These are phyloP conservation scores for Caenorhabditis imperialis DNA, from an alignment of 2,888 invertebrate genomes.

Conservation along the genomic window DNA sequence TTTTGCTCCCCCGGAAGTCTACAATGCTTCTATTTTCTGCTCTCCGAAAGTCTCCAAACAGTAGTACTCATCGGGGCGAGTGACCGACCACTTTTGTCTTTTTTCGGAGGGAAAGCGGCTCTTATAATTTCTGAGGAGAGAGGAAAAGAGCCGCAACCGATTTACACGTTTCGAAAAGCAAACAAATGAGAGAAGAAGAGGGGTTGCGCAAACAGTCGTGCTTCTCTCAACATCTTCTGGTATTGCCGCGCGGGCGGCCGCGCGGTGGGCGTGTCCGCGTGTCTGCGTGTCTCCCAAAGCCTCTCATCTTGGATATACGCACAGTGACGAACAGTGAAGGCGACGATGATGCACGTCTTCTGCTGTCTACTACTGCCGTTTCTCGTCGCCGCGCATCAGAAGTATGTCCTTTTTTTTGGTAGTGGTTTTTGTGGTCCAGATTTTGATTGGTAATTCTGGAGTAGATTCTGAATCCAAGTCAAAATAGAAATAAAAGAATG, in stretches of 20 bases:
- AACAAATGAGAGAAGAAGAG: constrained; percentile 11
- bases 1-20: no score
- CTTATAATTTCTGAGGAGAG: no score
- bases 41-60: no score
- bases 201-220: constrained; percentile 46
- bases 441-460: no score
- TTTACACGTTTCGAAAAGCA: constrained; percentile 36
- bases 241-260: constrained; percentile 10
- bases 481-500: no score
- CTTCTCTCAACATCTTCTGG: constrained; percentile 22
- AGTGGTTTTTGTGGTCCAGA: neutral
- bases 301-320: constrained; percentile 7
- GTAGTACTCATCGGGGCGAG: no score
- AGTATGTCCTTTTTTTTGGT: constrained; percentile 11
- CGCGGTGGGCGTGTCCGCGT: constrained; percentile 21
- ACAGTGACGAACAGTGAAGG: constrained; percentile 5
- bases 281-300: constrained; percentile 14
- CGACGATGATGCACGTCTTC: constrained; percentile 15
- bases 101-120: no score
- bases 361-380: constrained; percentile 2
- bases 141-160: no score
- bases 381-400: constrained; percentile 15
- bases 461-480: no score
- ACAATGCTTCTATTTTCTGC: no score
- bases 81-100: no score